phyloP scores from a whole-genome alignment of 2,888 invertebrate species.

The Pammene aurita region DNA sequence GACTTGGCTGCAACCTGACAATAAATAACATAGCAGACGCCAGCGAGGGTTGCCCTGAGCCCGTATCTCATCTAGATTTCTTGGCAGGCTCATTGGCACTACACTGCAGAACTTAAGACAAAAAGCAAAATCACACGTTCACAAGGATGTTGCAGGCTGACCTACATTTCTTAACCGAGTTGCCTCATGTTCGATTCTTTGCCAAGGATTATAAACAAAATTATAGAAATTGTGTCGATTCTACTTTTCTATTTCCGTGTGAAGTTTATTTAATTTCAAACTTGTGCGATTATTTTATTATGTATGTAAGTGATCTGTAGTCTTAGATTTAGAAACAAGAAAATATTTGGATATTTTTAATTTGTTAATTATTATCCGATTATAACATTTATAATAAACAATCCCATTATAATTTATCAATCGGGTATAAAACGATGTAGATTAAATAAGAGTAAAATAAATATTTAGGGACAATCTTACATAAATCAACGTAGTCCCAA shows the following conservation, averaged over 20 bases:
- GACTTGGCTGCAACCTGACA: constrained; percentile 48
- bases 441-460: no score
- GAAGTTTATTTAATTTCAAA: constrained; percentile 3
- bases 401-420: no score
- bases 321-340: not conserved
- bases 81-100: constrained; percentile 60
- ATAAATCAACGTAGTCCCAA: no score
- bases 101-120: constrained; percentile 51
- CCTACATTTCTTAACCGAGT: constrained; percentile 56
- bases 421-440: no score
- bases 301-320: no score
- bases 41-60: constrained; percentile 54
- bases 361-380: no score
- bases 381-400: no score
- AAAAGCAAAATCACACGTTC: constrained; percentile 50
- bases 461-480: no score
- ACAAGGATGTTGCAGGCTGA: constrained; percentile 52
- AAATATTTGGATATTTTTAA: no score
- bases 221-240: constrained; percentile 35
- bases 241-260: constrained; percentile 1
- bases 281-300: not conserved
- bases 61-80: constrained; percentile 54
- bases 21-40: constrained; percentile 57
- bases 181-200: constrained; percentile 51
- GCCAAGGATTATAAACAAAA: constrained; percentile 49